These are phyloP conservation scores for Drosophila melanosoma DNA, from an alignment of 2,888 invertebrate species.

Conservation along the genomic window DNA sequence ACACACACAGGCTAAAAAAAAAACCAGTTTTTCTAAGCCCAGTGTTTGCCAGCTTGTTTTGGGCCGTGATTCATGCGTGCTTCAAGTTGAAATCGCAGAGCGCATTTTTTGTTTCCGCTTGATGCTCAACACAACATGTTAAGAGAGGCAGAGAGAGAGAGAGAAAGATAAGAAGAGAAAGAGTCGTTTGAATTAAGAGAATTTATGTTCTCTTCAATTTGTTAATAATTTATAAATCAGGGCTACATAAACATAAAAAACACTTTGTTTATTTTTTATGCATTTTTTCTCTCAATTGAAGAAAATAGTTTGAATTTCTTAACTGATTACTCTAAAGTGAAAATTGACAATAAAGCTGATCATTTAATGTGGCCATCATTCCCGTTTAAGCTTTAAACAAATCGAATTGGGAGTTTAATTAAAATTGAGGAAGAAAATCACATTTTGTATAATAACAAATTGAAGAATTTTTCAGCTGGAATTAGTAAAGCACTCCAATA, in stretches of 20 bases:
- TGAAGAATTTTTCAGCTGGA: neutral
- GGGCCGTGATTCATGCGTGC: conserved; percentile 74
- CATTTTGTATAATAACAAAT: neutral
- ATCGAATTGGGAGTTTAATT: neutral
- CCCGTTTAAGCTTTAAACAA: neutral
- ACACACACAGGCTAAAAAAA: conserved; percentile 29
- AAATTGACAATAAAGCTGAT: neutral
- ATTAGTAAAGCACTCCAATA: neutral
- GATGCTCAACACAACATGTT: conserved; percentile 47
- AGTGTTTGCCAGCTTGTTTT: conserved; percentile 40
- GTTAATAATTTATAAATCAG: conserved; percentile 32
- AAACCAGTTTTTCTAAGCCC: conserved; percentile 73
- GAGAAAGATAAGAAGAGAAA: conserved; percentile 23
- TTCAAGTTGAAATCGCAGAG: conserved; percentile 52
- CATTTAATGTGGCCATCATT: neutral
- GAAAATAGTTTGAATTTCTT: neutral
- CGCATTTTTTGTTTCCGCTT: conserved; percentile 62
- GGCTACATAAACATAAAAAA: conserved; percentile 12
- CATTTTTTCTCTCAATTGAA: neutral
- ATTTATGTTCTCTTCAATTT: conserved; percentile 52
- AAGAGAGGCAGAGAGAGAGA: neutral
- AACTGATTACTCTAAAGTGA: neutral
- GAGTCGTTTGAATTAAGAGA: conserved; percentile 46
- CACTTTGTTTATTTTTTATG: neutral
- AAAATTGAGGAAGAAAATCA: neutral